These are phyloP conservation scores for Neoseiulus cucumeris DNA, from an alignment of 1,140 invertebrate species.

Conservation along the genomic window DNA sequence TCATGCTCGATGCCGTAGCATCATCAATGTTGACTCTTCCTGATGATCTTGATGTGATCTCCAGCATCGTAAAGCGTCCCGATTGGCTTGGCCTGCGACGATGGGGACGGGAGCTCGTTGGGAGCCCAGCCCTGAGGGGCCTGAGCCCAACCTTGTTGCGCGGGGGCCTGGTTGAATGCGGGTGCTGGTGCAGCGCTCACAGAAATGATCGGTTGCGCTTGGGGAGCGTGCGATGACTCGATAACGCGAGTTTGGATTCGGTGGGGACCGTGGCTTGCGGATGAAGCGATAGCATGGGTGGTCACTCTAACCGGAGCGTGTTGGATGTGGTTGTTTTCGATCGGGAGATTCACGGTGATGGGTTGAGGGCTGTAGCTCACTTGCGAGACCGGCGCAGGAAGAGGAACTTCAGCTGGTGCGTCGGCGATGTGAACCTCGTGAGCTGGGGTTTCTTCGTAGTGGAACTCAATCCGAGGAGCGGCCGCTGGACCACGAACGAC, in stretches of 20 bases:
- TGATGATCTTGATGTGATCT: slow-evolving; percentile 10
- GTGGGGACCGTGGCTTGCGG: background rate
- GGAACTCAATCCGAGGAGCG: background rate
- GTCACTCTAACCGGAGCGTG: background rate
- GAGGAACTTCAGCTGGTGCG: background rate
- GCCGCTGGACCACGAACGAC: background rate
- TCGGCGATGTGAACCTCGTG: slow-evolving; percentile 5
- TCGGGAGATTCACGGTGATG: background rate
- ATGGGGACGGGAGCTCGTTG: background rate
- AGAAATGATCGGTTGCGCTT: background rate
- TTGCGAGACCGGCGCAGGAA: background rate
- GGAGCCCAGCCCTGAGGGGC: background rate
- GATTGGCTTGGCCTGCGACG: background rate
- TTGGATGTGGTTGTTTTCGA: background rate
- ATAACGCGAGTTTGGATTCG: background rate
- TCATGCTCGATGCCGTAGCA: too few species aligned
- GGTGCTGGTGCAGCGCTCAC: background rate
- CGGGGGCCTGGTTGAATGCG: background rate
- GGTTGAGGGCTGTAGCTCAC: background rate
- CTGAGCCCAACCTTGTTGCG: background rate
- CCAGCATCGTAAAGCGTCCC: background rate
- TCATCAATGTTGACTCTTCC: background rate
- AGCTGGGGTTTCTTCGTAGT: background rate
- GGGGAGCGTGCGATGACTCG: background rate
- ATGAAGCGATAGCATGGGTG: background rate